phyloP scores from a whole-genome alignment of 2,888 invertebrate species.

The Cerastis leucographa region DNA sequence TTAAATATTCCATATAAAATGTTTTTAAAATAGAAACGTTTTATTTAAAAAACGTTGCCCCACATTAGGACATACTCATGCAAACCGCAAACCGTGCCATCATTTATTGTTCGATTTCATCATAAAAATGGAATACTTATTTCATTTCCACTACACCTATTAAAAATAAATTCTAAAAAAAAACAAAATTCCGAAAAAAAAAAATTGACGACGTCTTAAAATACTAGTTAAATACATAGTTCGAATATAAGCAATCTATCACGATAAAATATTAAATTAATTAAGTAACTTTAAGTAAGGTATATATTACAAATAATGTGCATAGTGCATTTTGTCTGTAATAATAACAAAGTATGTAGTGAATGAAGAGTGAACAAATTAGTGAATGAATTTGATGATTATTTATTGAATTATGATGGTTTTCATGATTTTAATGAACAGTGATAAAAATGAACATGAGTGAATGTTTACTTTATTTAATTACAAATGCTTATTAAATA shows the following conservation, averaged over 20 bases:
- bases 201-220: slow-evolving; percentile 6
- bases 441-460: slow-evolving; percentile 10
- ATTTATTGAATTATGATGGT: too few relatives aligned
- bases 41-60: too few relatives aligned
- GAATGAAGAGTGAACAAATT: neutral
- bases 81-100: too few relatives aligned
- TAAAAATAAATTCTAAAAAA: slow-evolving; percentile 3
- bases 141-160: slow-evolving; percentile 27
- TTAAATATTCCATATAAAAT: too few relatives aligned
- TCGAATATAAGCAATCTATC: slow-evolving; percentile 46
- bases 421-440: slow-evolving; percentile 1
- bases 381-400: slow-evolving; percentile 1
- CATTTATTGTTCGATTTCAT: neutral
- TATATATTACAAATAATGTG: slow-evolving; percentile 23
- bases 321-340: neutral
- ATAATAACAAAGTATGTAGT: neutral
- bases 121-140: slow-evolving; percentile 46
- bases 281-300: slow-evolving; percentile 37
- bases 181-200: neutral
- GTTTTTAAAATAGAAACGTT: too few relatives aligned
- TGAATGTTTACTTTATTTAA: neutral
- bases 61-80: too few relatives aligned
- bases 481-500: neutral
- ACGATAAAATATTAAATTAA: slow-evolving; percentile 51
- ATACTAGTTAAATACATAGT: slow-evolving; percentile 36